Evolutionary conservation across 2,888 invertebrate genomes (phyloP).

Genomic region (Plagodis dolabraria): DNA sequence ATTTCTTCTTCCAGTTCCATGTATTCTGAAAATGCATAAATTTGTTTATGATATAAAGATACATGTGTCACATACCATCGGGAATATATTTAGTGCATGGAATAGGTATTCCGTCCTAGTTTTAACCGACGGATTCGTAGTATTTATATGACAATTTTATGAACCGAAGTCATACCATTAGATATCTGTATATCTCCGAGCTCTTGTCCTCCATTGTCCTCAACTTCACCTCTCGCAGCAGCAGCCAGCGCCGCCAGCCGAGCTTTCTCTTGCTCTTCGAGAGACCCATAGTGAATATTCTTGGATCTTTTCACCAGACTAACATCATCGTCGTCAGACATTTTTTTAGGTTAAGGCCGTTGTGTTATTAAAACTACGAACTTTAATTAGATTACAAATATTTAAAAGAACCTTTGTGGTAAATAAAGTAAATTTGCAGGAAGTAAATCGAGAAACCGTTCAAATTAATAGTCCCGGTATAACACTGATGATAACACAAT

Average conservation of each 20-base stretch:
- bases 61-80: no score
- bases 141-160: background rate
- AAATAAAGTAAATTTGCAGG: no score
- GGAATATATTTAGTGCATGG: no score
- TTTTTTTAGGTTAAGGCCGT: constrained; percentile 43
- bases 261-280: constrained; percentile 93
- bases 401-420: no score
- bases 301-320: constrained; percentile 90
- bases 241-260: constrained; percentile 85
- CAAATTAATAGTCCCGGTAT: no score
- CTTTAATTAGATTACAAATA: no score
- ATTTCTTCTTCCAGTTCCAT: constrained; percentile 95
- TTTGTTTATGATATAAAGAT: no score
- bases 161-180: constrained; percentile 73
- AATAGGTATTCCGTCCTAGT: no score
- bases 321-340: constrained; percentile 95
- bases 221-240: constrained; percentile 86
- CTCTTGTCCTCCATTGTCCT: constrained; percentile 85
- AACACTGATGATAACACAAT: no score
- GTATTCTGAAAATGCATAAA: constrained; percentile 81
- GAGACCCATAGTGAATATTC: constrained; percentile 94
- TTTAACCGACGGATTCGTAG: background rate
- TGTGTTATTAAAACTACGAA: no score
- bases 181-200: constrained; percentile 88
- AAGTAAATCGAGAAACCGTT: no score